Conservation (phyloP, 1,140 invertebrate species). For the Rhizoglyphus robini region DNA sequence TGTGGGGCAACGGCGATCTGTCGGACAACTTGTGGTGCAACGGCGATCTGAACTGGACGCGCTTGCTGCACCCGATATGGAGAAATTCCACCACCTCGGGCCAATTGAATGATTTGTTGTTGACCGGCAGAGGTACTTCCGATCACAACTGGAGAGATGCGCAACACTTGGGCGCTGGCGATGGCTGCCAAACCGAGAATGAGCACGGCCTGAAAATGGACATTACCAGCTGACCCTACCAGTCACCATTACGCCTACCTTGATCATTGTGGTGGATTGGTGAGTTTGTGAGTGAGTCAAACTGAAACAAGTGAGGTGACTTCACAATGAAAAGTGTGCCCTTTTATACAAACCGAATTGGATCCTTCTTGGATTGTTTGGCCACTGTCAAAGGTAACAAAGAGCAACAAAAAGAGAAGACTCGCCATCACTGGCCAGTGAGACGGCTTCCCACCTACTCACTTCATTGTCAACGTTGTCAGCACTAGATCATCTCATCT, state of each 20-base stretch:
- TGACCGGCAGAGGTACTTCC: neutral
- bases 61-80: neutral
- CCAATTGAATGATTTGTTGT: conserved; percentile 3
- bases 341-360: neutral
- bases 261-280: neutral
- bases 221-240: no score
- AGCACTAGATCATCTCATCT: no score
- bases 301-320: neutral
- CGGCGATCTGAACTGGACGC: neutral
- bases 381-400: neutral
- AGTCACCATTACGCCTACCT: no score
- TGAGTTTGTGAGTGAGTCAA: neutral
- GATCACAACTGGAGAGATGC: neutral
- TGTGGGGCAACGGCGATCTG: neutral
- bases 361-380: neutral
- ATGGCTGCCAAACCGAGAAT: neutral
- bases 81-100: neutral
- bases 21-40: neutral
- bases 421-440: neutral
- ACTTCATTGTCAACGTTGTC: no score
- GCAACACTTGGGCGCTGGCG: conserved; percentile 11
- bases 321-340: neutral
- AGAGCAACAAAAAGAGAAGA: neutral
- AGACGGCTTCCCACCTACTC: no score
- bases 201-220: neutral